Percentiles rank a stretch among this genome's conserved stretches.
These are phyloP conservation scores for Cheiracanthium punctorium DNA, from an alignment of 2,888 invertebrate species.

Conservation along the genomic window DNA sequence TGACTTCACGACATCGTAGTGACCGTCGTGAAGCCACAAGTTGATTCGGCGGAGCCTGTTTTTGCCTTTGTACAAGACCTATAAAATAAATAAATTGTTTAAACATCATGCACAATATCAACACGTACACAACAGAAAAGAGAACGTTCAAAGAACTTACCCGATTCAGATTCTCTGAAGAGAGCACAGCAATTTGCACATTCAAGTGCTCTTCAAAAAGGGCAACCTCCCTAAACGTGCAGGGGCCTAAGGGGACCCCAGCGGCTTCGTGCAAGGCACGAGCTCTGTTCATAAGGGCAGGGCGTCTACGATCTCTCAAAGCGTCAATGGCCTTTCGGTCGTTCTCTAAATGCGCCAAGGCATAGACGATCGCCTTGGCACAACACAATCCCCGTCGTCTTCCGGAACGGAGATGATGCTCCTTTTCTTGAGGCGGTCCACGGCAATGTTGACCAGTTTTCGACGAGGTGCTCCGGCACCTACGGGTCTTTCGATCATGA, in stretches of 20 bases:
- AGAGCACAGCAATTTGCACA: not conserved
- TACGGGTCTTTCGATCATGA: not conserved
- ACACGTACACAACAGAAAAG: too few relatives aligned
- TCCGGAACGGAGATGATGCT: not conserved
- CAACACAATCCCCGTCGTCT: not conserved
- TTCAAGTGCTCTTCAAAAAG: not conserved
- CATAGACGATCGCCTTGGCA: not conserved
- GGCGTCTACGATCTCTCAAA: not conserved
- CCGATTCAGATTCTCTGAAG: conserved; percentile 20
- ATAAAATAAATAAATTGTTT: not conserved
- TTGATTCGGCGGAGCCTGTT: not conserved
- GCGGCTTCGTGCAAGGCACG: not conserved
- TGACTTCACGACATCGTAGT: not conserved
- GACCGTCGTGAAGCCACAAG: not conserved
- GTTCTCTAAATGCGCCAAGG: not conserved
- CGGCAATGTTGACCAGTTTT: not conserved
- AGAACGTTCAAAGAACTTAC: not conserved
- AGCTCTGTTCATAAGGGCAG: not conserved
- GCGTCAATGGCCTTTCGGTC: not conserved
- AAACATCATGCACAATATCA: too few relatives aligned
- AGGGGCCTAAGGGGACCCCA: not conserved
- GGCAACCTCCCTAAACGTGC: not conserved
- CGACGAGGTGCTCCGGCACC: not conserved
- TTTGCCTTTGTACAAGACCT: not conserved
- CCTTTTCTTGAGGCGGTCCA: not conserved